A percentile compares a stretch with the other conserved stretches of the same genome.
Conservation (phyloP, 2,797 vertebrate species). For the Cirrhinus mrigala region DNA sequence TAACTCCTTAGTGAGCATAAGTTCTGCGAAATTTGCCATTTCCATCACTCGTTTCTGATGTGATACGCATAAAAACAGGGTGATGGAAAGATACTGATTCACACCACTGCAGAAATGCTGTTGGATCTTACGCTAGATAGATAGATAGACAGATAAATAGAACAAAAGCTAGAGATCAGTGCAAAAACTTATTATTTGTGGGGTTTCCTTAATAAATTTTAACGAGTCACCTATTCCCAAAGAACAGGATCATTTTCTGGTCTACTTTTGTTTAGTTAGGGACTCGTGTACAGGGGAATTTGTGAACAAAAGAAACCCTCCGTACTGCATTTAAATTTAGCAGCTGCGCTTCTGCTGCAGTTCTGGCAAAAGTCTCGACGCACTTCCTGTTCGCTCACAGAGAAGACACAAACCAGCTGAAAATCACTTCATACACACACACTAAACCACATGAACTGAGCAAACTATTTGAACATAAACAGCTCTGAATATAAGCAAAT, state of each 20-base stretch:
- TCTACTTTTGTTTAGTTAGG: no score
- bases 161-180: no score
- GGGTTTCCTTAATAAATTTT: no score
- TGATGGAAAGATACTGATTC: no score
- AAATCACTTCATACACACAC: background rate
- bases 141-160: background rate
- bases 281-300: background rate
- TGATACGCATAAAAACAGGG: no score
- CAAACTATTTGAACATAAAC: conserved; percentile 23
- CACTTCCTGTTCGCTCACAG: conserved; percentile 70
- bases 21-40: no score
- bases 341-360: conserved; percentile 29
- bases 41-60: no score
- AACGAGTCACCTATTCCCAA: background rate
- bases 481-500: background rate
- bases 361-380: conserved; percentile 44
- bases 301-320: background rate
- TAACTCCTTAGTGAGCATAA: no score
- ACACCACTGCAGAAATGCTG: no score
- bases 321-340: background rate
- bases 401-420: conserved; percentile 61
- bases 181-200: no score
- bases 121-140: background rate
- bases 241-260: background rate
- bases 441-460: background rate